Evolutionary conservation across 2,113 vertebrate genomes (phyloP), one percentile per base, ranked within the genome.

Genomic region (Epinephelus moara): DNA sequence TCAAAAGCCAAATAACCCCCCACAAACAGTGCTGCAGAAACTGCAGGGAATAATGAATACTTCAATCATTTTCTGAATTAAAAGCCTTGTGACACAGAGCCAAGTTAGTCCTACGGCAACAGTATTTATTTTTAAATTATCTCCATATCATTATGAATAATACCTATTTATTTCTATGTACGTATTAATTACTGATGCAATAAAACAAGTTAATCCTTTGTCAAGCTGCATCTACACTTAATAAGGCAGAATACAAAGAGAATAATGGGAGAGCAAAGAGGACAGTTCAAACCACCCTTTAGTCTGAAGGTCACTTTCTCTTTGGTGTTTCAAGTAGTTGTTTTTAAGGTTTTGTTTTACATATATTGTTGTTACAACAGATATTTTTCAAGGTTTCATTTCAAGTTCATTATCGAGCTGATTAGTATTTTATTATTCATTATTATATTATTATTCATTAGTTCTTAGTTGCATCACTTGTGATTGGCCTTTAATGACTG

Each of bases 1-100:
- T 79, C 55, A 78, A 78, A 60, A 62, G 9, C 13, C 19, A 69
- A 74, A 69, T 69, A 60, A 69, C 37, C 37, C 53, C 68, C 25
- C 0, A 23, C 45, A 23, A 67, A 25, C 18, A 42, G 14, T 17
- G 12, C 63, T 40, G 6, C 40, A 62, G 14, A 79, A 37, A 68
- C 55, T 5, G 47, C 56, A 27, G 57, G 21, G 45, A 61, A 72
- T 33, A 73, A 61, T 40, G 9, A 49, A 53, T 3, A 25, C 25
- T 70, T 75, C 57, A 62, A 75, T 69, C 23, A 63, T 19, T 62
- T 61, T 59, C 64, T 62, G 56, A 23, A 70, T 62, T n/a, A 21
- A 9, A 50, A 68, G 21, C 42, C 42, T 68, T 47, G 21, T 63
- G 59, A 56, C 33, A 6, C 50, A 21, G 33, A 64, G n/a, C 50